Conservation (phyloP, 2,888 invertebrate species). For the Oxystoma pomonae region DNA sequence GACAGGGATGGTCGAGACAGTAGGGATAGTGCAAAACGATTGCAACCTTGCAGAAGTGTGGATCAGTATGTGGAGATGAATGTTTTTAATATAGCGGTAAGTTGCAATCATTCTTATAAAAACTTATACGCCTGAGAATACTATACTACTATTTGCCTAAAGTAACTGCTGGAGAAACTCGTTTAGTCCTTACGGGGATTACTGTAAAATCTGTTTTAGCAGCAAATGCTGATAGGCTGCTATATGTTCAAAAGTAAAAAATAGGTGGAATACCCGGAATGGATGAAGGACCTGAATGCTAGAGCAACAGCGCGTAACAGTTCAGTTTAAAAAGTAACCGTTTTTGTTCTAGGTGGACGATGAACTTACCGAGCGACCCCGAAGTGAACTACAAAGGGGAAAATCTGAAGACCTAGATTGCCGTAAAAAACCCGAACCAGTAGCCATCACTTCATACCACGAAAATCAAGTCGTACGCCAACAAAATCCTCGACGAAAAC, state of each 20-base stretch:
- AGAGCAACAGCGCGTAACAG: too few relatives aligned
- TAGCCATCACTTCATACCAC: slow-evolving; percentile 69
- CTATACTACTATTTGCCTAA: too few relatives aligned
- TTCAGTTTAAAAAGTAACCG: not conserved
- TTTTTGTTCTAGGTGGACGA: slow-evolving; percentile 35
- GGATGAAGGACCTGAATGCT: too few relatives aligned
- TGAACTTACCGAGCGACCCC: slow-evolving; percentile 36
- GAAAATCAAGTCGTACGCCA: slow-evolving; percentile 68
- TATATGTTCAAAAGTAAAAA: too few relatives aligned
- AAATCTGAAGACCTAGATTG: slow-evolving; percentile 47
- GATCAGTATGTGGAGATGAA: slow-evolving; percentile 78
- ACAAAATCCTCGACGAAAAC: slow-evolving; percentile 68
- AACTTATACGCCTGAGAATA: too few relatives aligned
- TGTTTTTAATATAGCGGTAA: slow-evolving; percentile 47
- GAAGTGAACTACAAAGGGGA: slow-evolving; percentile 44
- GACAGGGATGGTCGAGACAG: slow-evolving; percentile 50
- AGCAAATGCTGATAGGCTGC: too few relatives aligned
- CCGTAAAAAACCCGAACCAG: slow-evolving; percentile 56
- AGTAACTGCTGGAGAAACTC: too few relatives aligned
- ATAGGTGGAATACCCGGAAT: too few relatives aligned
- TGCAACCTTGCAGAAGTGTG: slow-evolving; percentile 69
- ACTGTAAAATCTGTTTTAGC: too few relatives aligned
- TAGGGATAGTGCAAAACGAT: slow-evolving; percentile 27
- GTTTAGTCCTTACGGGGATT: too few relatives aligned
- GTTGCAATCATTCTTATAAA: too few relatives aligned